Conservation (phyloP, 2,888 invertebrate genomes). For the Phengaris alcon region DNA sequence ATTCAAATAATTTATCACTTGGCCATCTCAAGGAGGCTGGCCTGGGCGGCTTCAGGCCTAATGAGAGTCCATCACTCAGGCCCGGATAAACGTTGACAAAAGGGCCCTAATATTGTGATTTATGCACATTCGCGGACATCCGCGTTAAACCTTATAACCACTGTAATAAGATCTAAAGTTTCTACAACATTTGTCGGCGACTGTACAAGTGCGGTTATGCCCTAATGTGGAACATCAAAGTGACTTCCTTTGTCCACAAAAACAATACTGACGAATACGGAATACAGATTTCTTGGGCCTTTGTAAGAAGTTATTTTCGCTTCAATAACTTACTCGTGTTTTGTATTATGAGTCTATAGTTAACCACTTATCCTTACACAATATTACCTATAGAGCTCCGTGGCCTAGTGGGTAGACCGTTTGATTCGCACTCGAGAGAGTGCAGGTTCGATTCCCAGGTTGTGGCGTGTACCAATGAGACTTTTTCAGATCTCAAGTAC, state of each 20-base stretch:
- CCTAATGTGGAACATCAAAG: slow-evolving; percentile 24
- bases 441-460: no score
- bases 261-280: slow-evolving; percentile 21
- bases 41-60: slow-evolving; percentile 63
- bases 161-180: background rate
- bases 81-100: slow-evolving; percentile 69
- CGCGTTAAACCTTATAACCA: background rate
- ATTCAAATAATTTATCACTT: slow-evolving; percentile 56
- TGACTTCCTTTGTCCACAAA: slow-evolving; percentile 25
- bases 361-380: no score
- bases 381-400: no score
- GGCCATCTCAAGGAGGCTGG: slow-evolving; percentile 54
- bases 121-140: slow-evolving; percentile 44
- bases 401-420: no score
- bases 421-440: no score
- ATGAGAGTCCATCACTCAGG: slow-evolving; percentile 64
- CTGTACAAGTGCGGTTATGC: slow-evolving; percentile 18
- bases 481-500: no score
- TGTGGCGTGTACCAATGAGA: no score
- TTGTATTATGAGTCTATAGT: background rate
- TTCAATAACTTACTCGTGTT: background rate
- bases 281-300: slow-evolving; percentile 6
- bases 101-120: slow-evolving; percentile 61
- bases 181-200: background rate
- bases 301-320: background rate